phyloP scores from a whole-genome alignment of 35 echinoderm and acorn worm genomes.

The Heliocidaris tuberculata region DNA sequence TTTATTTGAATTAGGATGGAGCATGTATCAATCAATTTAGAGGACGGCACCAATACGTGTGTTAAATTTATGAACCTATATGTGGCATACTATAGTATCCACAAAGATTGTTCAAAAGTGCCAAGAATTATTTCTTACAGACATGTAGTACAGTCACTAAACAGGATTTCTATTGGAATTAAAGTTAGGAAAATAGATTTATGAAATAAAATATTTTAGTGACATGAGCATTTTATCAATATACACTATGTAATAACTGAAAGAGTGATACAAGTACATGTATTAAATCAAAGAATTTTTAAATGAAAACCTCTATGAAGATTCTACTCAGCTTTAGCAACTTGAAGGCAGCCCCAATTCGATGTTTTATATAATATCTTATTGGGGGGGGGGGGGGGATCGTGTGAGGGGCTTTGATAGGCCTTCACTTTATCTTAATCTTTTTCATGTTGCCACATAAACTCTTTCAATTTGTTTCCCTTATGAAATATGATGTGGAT shows the following conservation, averaged over 20 bases:
- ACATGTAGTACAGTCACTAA: background rate
- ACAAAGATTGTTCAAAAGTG: background rate
- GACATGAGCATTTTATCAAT: no score
- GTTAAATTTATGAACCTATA: background rate
- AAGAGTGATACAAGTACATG: no score
- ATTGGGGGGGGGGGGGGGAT: background rate
- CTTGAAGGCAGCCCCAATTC: background rate
- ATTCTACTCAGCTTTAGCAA: background rate
- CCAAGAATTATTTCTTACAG: background rate
- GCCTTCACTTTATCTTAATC: background rate
- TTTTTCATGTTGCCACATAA: background rate
- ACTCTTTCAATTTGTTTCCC: constrained; percentile 2
- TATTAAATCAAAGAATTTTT: no score
- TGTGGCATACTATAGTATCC: background rate
- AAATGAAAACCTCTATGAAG: background rate
- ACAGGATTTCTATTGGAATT: background rate
- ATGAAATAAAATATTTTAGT: background rate
- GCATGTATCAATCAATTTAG: background rate
- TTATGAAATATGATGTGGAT: background rate
- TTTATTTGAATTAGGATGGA: constrained; percentile 4
- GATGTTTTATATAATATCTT: background rate
- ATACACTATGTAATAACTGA: no score
- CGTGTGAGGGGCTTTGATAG: background rate
- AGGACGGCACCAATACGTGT: background rate
- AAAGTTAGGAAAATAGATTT: background rate